These are phyloP conservation scores for Eretmochelys imbricata DNA, from an alignment of 2,113 vertebrate species.

Conservation along the genomic window DNA sequence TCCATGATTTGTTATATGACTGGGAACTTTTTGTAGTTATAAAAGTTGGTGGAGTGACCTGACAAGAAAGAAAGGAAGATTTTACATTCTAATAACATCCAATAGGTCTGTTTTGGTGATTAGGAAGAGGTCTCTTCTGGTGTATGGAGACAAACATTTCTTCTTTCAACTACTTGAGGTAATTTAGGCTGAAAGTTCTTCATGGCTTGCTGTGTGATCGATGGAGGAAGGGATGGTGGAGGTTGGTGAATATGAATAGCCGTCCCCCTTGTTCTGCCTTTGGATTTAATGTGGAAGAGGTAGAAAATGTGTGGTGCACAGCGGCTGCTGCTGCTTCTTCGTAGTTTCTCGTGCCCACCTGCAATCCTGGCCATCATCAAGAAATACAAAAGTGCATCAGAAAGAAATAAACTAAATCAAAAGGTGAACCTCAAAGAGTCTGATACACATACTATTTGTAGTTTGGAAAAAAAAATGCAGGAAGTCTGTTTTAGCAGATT, in stretches of 20 bases:
- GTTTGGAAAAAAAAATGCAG: background rate
- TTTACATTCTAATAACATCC: background rate
- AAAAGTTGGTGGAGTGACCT: background rate
- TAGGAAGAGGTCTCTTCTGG: background rate
- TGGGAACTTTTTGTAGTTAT: background rate
- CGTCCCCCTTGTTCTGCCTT: background rate
- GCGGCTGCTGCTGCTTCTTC: background rate
- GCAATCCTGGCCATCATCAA: background rate
- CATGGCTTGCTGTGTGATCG: background rate
- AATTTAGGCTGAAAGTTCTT: conserved; percentile 4
- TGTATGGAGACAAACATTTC: background rate
- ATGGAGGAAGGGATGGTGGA: background rate
- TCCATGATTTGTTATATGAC: fast-evolving
- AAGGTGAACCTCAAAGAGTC: background rate
- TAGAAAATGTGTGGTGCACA: fast-evolving
- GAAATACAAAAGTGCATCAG: background rate
- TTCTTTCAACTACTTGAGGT: background rate
- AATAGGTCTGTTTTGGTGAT: background rate
- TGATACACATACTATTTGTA: background rate
- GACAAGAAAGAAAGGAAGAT: background rate
- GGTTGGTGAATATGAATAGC: conserved; percentile 4
- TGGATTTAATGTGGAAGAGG: background rate
- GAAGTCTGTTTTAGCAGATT: background rate
- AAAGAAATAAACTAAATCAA: background rate
- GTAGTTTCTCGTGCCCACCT: background rate